phyloP scores from a whole-genome alignment of 2,888 invertebrate species.

The Luffia ferchaultella region DNA sequence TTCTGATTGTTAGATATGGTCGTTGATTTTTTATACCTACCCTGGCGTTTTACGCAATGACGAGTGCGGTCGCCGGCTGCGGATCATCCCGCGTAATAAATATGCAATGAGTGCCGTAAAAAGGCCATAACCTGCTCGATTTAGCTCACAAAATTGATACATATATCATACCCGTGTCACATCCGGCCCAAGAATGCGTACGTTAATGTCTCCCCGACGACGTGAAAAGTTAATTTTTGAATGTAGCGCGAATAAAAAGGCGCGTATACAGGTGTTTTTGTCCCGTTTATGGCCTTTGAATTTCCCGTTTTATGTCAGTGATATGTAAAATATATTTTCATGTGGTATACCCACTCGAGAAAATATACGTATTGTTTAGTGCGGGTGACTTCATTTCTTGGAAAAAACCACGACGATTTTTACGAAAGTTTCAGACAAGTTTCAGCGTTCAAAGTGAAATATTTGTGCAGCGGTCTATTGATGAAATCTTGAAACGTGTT shows the following conservation, averaged over 20 bases:
- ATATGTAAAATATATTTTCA: no score
- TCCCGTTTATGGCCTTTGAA: not conserved
- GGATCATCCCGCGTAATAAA: not conserved
- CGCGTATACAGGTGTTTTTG: not conserved
- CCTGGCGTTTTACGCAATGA: not conserved
- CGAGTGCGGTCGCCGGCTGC: not conserved
- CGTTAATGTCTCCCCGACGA: not conserved
- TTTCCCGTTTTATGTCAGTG: not conserved
- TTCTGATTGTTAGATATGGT: not conserved
- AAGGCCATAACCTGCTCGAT: not conserved
- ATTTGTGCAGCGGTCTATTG: no score
- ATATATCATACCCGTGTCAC: not conserved
- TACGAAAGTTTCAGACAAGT: no score
- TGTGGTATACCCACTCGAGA: no score
- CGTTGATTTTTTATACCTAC: not conserved
- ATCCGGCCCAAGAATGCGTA: not conserved
- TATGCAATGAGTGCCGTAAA: not conserved
- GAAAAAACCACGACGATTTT: no score
- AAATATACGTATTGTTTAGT: no score
- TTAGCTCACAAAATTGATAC: not conserved
- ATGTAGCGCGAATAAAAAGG: not conserved
- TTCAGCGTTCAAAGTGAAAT: no score
- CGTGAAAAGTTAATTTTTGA: not conserved
- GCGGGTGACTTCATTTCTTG: no score
- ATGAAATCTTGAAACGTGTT: no score